Base-by-base conservation (phyloP, 1,140 invertebrate species). In the Penaeus vannamei region DNA sequence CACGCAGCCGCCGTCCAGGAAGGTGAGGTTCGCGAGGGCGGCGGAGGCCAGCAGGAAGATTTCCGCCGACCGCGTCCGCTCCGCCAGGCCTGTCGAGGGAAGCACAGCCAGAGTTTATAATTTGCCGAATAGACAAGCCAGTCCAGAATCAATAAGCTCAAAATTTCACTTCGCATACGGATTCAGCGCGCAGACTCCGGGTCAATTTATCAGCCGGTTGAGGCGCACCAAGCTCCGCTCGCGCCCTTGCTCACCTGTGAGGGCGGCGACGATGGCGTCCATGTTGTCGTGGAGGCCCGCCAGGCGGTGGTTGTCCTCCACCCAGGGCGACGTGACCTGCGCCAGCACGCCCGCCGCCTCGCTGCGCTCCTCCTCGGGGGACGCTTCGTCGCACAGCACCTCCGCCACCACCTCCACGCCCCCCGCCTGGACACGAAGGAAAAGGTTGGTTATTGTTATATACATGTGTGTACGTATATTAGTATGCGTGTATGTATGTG, bases 241-340 rank as follows among this genome's bases (percentile, higher is more conserved):
- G 17, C 17, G 36, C 19, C 7, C 1, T 8, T 64, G 69, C 93
- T 93, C 93, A 95, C 95, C 93, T 91, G 95, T 95, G 53, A 95
- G 93, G 76, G 95, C 94, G 32, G 94, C 93, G 8, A 96, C 93
- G 29, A 96, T 94, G 32, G 93, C 92, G 83, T 94, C 93, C 62
- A 95, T 92, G 91, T 95, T 92, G 91, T 95, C 42, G 92, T 94
- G 93, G 3, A 97, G 93, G 17, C 95, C 95, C 32, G 94, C 94
- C 20, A 96, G 93, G 88, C 94, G 94, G 90, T 96, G 95, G 91
- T 95, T 96, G 66, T 95, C 95, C 61, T 97, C 95, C 3, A 97
- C 94, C 95, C 96, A 97, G 10, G 97, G 96, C 69, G 96, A 97
- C 0, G 97, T 98, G 91, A 98, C 96, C 94, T 98, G 97, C 1